Evolutionary conservation across 2,888 invertebrate genomes (phyloP), one percentile per base, ranked within the genome.

Genomic region (Homarus gammarus): DNA sequence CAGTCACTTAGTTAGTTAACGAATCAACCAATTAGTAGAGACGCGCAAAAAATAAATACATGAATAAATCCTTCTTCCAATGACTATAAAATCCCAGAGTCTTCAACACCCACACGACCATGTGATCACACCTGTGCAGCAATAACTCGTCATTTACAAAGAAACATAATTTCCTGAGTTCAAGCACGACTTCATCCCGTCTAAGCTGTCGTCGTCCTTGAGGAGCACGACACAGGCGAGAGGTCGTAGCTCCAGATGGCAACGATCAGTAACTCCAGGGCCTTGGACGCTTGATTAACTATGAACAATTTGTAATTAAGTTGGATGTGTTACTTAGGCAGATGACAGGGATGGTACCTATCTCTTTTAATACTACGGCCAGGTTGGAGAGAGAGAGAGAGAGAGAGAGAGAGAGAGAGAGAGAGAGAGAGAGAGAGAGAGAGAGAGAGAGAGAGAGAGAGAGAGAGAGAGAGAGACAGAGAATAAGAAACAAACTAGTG

Each of bases 381-480:
- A 64, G 64, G 64, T 27, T n/a, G n/a, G 64, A 64, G 64, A 64
- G 64, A 64, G 64, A 64, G 64, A 64, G 64, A 64, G 64, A 64
- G 64, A 64, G 64, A 64, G 64, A 64, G 64, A 64, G 64, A 64
- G 64, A 64, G 64, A 5, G 56, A 12, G 15, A 56, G 56, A 56
- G 56, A 15, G 64, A 64, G 64, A 64, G 64, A 8, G 10, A 64
- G 10, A 64, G 64, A 64, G 3, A 27, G 27, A 64, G 64, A 64
- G n/a, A 64, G 64, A 64, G 27, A 27, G 27, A 64, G 64, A 64
- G 27, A 27, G 27, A 64, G 64, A 64, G 27, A 27, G 27, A 6
- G 70, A 70, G 36, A n/a, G 27, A 70, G 70, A 70, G 27, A n/a
- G 27, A 70, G 70, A 70, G 27, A n/a, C 27, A 70, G 70, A 70